These are phyloP conservation scores for Urosaurus nigricauda DNA, from an alignment of 2,797 vertebrate genomes.

Conservation along the genomic window DNA sequence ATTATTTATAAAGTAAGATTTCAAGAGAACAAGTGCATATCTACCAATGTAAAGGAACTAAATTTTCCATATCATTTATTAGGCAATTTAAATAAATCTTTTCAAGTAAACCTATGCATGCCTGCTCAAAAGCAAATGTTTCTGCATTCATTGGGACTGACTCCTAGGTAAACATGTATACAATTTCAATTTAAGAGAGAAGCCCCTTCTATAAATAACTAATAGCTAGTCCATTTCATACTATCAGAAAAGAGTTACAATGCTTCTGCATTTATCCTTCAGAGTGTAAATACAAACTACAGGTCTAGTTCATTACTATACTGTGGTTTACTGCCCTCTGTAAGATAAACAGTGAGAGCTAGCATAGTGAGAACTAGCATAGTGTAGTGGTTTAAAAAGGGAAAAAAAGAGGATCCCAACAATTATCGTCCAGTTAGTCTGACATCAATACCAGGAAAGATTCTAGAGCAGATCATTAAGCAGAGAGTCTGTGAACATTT, in stretches of 20 bases:
- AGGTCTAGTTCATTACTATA: background rate
- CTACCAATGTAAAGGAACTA: background rate
- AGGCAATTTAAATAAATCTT: conserved; percentile 12
- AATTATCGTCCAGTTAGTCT: too few relatives aligned
- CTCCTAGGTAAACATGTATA: background rate
- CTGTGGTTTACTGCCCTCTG: background rate
- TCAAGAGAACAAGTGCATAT: conserved; percentile 1
- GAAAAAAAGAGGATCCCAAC: too few relatives aligned
- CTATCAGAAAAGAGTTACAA: background rate
- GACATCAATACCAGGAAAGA: too few relatives aligned
- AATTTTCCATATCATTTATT: background rate
- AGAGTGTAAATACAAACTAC: background rate
- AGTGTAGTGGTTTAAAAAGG: too few relatives aligned
- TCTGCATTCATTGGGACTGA: background rate
- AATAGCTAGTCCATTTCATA: background rate
- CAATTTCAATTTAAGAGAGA: background rate
- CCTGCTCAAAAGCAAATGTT: background rate
- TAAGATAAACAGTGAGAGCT: background rate
- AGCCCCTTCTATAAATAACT: background rate
- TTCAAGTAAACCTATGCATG: background rate
- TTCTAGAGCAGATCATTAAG: too few relatives aligned
- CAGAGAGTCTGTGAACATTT: too few relatives aligned
- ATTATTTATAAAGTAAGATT: background rate
- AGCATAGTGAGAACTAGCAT: too few relatives aligned
- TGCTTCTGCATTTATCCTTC: background rate